phyloP scores from a whole-genome alignment of 2,113 vertebrate species.

The Arenaria interpres region DNA sequence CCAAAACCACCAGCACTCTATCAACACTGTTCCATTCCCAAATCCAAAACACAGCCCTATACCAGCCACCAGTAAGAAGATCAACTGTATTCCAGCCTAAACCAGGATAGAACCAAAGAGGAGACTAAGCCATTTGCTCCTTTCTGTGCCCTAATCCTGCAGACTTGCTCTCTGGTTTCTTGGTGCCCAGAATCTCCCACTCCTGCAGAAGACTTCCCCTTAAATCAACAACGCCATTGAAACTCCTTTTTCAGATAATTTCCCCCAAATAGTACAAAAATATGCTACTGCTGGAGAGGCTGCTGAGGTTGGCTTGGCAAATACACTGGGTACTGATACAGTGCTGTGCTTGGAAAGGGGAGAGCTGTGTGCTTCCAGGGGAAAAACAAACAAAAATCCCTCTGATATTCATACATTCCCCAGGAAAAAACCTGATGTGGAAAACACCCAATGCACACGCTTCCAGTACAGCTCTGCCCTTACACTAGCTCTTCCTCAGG shows the following conservation, averaged over 20 bases:
- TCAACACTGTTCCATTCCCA: neutral
- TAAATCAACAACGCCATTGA: neutral
- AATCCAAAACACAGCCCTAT: neutral
- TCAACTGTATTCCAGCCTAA: neutral
- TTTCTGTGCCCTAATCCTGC: neutral
- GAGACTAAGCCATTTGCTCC: neutral
- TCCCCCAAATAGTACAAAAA: neutral
- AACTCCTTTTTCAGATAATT: neutral
- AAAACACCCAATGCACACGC: neutral
- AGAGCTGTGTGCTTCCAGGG: neutral
- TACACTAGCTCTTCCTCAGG: neutral
- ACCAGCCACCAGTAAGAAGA: neutral
- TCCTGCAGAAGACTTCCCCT: neutral
- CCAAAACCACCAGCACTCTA: neutral
- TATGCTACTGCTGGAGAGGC: neutral
- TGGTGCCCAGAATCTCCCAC: neutral
- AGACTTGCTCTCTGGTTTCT: neutral
- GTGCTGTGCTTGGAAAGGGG: neutral
- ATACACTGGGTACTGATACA: neutral
- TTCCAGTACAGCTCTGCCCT: neutral
- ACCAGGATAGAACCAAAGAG: neutral
- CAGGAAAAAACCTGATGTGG: neutral
- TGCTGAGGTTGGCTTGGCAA: neutral
- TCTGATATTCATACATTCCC: neutral
- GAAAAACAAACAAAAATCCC: neutral